Conservation (phyloP, 2,888 invertebrate species). For the Eudemis profundana region DNA sequence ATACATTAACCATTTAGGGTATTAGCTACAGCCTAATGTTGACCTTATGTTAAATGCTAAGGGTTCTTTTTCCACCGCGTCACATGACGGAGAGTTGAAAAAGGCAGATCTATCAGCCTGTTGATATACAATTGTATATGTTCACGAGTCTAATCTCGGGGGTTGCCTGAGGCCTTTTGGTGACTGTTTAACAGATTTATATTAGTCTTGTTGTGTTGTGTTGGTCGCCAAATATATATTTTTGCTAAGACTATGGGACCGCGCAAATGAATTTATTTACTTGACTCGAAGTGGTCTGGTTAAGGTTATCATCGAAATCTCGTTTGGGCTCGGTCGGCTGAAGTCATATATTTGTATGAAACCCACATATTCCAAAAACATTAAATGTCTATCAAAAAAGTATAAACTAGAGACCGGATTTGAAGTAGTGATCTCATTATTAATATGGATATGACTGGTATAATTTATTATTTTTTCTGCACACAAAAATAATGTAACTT, state of each 20-base stretch:
- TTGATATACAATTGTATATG: constrained; percentile 38
- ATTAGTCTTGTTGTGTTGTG: constrained; percentile 9
- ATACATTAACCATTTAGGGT: constrained; percentile 62
- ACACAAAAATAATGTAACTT: too few species aligned
- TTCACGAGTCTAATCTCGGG: constrained; percentile 36
- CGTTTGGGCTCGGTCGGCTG: too few species aligned
- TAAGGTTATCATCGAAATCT: too few species aligned
- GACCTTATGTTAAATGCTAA: constrained; percentile 23
- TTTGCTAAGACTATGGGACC: background rate
- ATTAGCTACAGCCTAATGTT: constrained; percentile 42
- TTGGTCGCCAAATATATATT: background rate
- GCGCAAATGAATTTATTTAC: too few species aligned
- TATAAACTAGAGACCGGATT: too few species aligned
- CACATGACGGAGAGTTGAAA: constrained; percentile 1
- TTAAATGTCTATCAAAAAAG: too few species aligned
- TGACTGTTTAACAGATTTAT: constrained; percentile 31
- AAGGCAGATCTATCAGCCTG: constrained; percentile 28
- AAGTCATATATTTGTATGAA: too few species aligned
- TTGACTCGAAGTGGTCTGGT: too few species aligned
- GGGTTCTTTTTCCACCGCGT: constrained; percentile 25
- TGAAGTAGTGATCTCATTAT: too few species aligned
- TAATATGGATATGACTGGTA: too few species aligned
- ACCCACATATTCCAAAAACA: too few species aligned
- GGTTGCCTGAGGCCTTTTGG: constrained; percentile 35
- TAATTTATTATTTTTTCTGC: too few species aligned